Base-by-base conservation (phyloP, 2,888 invertebrate species). In the Norana najaformis region DNA sequence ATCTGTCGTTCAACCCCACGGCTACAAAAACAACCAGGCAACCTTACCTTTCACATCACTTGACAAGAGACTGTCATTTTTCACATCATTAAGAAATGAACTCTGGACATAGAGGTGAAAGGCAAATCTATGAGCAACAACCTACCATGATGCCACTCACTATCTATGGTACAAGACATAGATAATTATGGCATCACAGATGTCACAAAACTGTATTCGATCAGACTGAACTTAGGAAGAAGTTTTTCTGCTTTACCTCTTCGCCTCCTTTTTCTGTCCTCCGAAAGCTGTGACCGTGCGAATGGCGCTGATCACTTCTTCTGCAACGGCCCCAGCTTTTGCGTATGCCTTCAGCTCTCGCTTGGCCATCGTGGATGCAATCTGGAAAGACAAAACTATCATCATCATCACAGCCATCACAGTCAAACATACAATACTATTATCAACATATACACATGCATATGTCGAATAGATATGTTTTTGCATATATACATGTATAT, bases 281-380 rank as follows among this genome's bases (percentile, higher is more conserved):
- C 93, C 92, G 91, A 94, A 93, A 30, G 93, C 93, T 16, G 91
- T 91, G 16, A 93, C 93, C n/a, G 93, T 94, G 83, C 93, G 91
- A 41, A 93, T 93, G n/a, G 93, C 90, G 23, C 92, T 89, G 18
- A 93, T 88, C 11, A 92, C 92, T 90, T 93, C 93, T 89, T 93
- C 93, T n/a, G 93, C 93, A 14, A 93, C 92, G 6, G 91, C 91
- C 30, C 92, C 92, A 20, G 93, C 93, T 90, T 96, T 96, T 0
- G 97, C 97, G 92, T 97, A 97, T 0, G 95, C 94, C 88, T 92
- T 91, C 90, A 93, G 92, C 89, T 94, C 94, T 47, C 92, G 92
- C 3, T 91, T 93, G 0, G 95, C 93, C 88, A 34, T 38, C 18
- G 89, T 53, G 20, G 89, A 37, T 23, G 35, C 36, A 88, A 90